phyloP scores from a whole-genome alignment of 2,888 invertebrate genomes.

The Ligdia adustata region DNA sequence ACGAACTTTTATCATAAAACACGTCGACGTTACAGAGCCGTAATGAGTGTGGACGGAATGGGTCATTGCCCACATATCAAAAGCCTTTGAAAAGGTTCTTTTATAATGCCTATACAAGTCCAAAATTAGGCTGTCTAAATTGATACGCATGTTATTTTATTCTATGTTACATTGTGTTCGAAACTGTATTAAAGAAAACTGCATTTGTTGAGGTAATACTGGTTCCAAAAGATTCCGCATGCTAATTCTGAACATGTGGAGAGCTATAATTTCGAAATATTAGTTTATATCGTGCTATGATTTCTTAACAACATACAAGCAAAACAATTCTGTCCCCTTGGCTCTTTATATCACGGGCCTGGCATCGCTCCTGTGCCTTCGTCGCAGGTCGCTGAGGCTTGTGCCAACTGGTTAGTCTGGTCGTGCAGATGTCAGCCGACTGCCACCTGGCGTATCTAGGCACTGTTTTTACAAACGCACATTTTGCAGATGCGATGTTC shows the following conservation, averaged over 20 bases:
- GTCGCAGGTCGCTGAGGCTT: conserved; percentile 28
- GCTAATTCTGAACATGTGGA: too few species aligned
- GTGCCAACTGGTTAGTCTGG: conserved; percentile 53
- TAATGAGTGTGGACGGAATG: conserved; percentile 15
- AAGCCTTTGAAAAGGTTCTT: not conserved
- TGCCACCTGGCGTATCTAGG: conserved; percentile 44
- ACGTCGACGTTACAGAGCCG: conserved; percentile 5
- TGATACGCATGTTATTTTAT: too few species aligned
- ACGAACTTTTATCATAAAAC: conserved; percentile 1
- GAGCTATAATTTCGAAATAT: too few species aligned
- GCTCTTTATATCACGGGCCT: too few species aligned
- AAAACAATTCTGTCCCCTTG: too few species aligned
- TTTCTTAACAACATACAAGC: too few species aligned
- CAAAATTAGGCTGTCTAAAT: conserved; percentile 1
- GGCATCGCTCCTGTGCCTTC: conserved; percentile 3
- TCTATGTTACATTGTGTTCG: too few species aligned
- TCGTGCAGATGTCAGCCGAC: conserved; percentile 48
- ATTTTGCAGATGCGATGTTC: conserved; percentile 10
- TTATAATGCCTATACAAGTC: conserved; percentile 1
- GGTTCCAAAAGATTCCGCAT: too few species aligned
- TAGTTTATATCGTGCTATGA: too few species aligned
- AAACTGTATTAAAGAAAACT: too few species aligned
- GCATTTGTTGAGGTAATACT: too few species aligned
- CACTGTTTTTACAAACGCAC: conserved; percentile 18
- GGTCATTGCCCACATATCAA: conserved; percentile 15